Conservation (phyloP, 2,113 vertebrate species). For the Hippocampus guttulatus region DNA sequence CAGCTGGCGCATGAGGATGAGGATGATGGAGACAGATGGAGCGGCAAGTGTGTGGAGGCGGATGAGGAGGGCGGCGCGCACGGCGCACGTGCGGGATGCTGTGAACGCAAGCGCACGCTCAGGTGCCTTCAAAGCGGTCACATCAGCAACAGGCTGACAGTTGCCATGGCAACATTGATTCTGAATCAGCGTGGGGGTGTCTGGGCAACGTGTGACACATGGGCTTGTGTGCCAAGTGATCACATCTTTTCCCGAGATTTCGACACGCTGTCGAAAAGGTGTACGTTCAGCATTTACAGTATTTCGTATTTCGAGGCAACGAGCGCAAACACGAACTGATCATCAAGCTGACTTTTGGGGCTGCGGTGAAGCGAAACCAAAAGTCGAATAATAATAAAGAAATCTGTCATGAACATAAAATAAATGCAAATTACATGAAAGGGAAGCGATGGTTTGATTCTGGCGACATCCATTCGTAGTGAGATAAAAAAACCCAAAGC, state of each 20-base stretch:
- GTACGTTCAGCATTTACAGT: too few species aligned
- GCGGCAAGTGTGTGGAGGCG: slow-evolving; percentile 1
- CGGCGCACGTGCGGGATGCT: not conserved
- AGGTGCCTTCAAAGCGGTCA: not conserved
- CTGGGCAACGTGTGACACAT: not conserved
- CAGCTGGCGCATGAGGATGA: slow-evolving; percentile 16
- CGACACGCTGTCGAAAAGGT: too few species aligned
- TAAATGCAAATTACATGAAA: not conserved
- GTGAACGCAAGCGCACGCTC: not conserved
- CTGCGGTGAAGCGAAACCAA: not conserved
- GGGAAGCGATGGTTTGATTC: not conserved
- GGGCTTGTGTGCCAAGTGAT: too few species aligned
- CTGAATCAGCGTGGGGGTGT: not conserved
- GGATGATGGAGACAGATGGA: slow-evolving; percentile 14
- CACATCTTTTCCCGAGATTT: too few species aligned
- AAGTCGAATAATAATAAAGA: not conserved
- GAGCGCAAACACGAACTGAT: too few species aligned
- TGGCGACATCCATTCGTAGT: not conserved
- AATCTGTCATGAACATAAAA: too few species aligned
- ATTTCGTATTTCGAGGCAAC: too few species aligned
- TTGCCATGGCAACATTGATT: not conserved
- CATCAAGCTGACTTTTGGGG: too few species aligned
- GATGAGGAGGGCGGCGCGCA: not conserved
- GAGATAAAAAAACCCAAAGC: too few species aligned
- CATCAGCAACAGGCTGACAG: not conserved